Evolutionary conservation across 2,797 vertebrate species (phyloP).

Genomic region (Gymnocypris eckloni): DNA sequence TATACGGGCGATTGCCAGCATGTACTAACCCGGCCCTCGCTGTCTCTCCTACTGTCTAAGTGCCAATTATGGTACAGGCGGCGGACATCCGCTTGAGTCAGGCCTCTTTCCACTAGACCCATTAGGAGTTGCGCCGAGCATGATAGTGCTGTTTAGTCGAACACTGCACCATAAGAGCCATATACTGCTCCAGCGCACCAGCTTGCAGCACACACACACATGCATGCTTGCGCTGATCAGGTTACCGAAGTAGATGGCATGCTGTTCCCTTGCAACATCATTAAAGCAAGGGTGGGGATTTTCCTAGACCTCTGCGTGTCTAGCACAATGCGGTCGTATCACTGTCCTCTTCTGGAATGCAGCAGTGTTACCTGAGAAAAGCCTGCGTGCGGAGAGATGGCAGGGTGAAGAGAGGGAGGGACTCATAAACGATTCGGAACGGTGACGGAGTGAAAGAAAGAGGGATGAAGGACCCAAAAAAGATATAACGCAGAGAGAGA

Average conservation of each 20-base stretch:
- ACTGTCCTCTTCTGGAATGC: slow-evolving; percentile 53
- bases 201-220: slow-evolving; percentile 26
- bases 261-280: slow-evolving; percentile 43
- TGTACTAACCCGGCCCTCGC: slow-evolving; percentile 54
- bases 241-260: slow-evolving; percentile 46
- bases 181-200: slow-evolving; percentile 29
- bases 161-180: slow-evolving; percentile 40
- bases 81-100: slow-evolving; percentile 59
- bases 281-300: slow-evolving; percentile 51
- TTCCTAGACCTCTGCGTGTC: slow-evolving; percentile 51
- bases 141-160: slow-evolving; percentile 58
- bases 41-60: slow-evolving; percentile 68
- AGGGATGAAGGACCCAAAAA: slow-evolving; percentile 27
- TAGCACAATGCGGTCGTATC: slow-evolving; percentile 50
- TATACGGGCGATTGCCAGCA: slow-evolving; percentile 32
- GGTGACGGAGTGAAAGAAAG: slow-evolving; percentile 15
- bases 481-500: slow-evolving; percentile 34
- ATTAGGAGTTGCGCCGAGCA: slow-evolving; percentile 51
- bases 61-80: slow-evolving; percentile 60
- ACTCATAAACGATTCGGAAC: slow-evolving; percentile 38
- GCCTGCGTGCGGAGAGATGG: neutral
- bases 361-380: slow-evolving; percentile 52
- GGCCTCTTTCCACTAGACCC: slow-evolving; percentile 54
- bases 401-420: slow-evolving; percentile 27
- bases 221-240: slow-evolving; percentile 4